phyloP scores from a whole-genome alignment of 2,888 invertebrate species.

The Punctoribates punctum region DNA sequence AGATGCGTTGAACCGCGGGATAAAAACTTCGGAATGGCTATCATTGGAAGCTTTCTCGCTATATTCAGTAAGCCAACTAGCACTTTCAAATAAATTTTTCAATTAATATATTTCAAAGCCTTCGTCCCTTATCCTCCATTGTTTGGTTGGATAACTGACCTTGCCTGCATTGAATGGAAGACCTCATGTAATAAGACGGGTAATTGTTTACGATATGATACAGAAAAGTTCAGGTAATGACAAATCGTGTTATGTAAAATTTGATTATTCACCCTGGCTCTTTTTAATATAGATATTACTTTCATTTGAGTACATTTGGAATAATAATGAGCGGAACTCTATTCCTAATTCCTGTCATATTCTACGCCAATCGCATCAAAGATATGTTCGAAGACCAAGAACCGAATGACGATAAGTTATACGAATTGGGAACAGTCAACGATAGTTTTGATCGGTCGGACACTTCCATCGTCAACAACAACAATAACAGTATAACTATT shows the following conservation, averaged over 20 bases:
- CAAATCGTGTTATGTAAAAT: no score
- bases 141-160: no score
- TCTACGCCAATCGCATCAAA: constrained; percentile 22
- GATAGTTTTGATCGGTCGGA: not conserved
- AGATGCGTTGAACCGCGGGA: constrained; percentile 48
- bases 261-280: no score
- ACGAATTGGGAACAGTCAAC: not conserved
- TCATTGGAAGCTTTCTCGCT: constrained; percentile 45
- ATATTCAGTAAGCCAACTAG: constrained; percentile 46
- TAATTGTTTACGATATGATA: constrained; percentile 49
- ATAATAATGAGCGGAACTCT: constrained; percentile 44
- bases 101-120: no score
- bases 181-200: constrained; percentile 41
- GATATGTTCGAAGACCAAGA: constrained; percentile 33
- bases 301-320: constrained; percentile 46
- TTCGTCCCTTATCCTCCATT: no score
- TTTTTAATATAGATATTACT: constrained; percentile 44
- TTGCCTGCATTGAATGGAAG: no score
- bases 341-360: constrained; percentile 41
- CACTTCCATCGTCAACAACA: not conserved
- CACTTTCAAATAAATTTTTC: no score
- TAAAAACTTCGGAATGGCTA: constrained; percentile 47
- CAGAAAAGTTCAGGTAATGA: constrained; percentile 40
- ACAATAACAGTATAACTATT: not conserved
- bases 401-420: not conserved